These are phyloP conservation scores for Altica lythri DNA, from an alignment of 2,888 invertebrate genomes.

Conservation along the genomic window DNA sequence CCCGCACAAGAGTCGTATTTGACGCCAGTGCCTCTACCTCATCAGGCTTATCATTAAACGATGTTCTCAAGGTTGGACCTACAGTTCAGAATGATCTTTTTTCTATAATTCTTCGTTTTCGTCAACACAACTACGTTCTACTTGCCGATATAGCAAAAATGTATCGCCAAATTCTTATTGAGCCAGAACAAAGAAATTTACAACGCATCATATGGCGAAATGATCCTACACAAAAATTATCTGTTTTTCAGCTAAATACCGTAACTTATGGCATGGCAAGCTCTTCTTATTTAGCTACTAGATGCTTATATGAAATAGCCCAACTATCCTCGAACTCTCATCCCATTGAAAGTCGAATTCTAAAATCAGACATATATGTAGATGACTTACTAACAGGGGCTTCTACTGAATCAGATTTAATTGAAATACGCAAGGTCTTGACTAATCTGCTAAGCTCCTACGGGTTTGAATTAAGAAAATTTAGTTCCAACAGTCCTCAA, in stretches of 20 bases:
- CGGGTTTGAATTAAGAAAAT: slow-evolving; percentile 24
- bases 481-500: slow-evolving; percentile 3
- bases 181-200: slow-evolving; percentile 3
- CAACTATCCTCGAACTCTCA: slow-evolving; percentile 6
- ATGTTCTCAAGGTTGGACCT: slow-evolving; percentile 34
- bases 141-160: slow-evolving; percentile 19
- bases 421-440: slow-evolving; percentile 8
- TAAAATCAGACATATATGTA: slow-evolving; percentile 27
- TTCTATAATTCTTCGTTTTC: slow-evolving; percentile 36
- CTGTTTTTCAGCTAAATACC: slow-evolving; percentile 16
- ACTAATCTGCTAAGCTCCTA: slow-evolving; percentile 11
- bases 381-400: slow-evolving; percentile 29
- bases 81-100: slow-evolving; percentile 38
- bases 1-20: slow-evolving; percentile 42
- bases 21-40: slow-evolving; percentile 34
- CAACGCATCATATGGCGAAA: slow-evolving; percentile 21
- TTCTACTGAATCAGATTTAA: slow-evolving; percentile 6
- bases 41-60: slow-evolving; percentile 35
- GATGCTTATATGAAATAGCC: slow-evolving; percentile 27
- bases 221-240: background rate
- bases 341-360: slow-evolving; percentile 12
- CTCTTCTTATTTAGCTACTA: slow-evolving; percentile 24
- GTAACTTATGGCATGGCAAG: slow-evolving; percentile 23
- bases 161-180: slow-evolving; percentile 15
- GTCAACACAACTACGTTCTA: slow-evolving; percentile 20